phyloP scores from a whole-genome alignment of 2,113 vertebrate species.

The Candoia aspera region DNA sequence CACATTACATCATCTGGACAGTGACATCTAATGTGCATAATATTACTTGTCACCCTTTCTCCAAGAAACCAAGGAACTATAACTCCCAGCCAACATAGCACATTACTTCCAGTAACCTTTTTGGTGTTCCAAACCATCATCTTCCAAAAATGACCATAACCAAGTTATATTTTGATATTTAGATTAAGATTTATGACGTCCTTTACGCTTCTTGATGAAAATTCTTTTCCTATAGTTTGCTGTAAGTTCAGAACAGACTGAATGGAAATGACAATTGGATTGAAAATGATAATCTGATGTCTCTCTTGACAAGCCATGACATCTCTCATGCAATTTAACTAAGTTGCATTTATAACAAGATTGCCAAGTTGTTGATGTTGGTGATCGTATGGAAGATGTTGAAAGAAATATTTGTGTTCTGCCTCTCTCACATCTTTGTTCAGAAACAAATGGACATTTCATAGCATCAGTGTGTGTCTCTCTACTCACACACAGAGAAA shows the following conservation, averaged over 20 bases:
- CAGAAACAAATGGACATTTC: neutral
- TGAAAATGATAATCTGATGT: slow-evolving; percentile 45
- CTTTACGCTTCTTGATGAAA: slow-evolving; percentile 15
- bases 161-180: slow-evolving; percentile 2
- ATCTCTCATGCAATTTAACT: slow-evolving; percentile 53
- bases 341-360: slow-evolving; percentile 34
- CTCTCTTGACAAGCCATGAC: slow-evolving; percentile 48
- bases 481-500: neutral
- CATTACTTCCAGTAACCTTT: slow-evolving; percentile 15
- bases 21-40: too few species aligned
- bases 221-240: slow-evolving; percentile 9
- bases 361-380: slow-evolving; percentile 32
- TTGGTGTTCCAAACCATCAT: neutral
- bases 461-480: too few species aligned
- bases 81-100: neutral
- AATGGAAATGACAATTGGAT: slow-evolving; percentile 39
- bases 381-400: neutral
- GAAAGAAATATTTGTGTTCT: neutral
- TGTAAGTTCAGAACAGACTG: slow-evolving; percentile 30
- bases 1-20: too few species aligned
- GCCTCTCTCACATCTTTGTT: neutral
- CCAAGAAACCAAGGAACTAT: too few species aligned
- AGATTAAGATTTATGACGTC: slow-evolving; percentile 4
- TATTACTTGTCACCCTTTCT: too few species aligned
- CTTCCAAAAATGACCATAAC: slow-evolving; percentile 22